Evolutionary conservation across 2,888 invertebrate species (phyloP).

Genomic region (Tachina lurida): DNA sequence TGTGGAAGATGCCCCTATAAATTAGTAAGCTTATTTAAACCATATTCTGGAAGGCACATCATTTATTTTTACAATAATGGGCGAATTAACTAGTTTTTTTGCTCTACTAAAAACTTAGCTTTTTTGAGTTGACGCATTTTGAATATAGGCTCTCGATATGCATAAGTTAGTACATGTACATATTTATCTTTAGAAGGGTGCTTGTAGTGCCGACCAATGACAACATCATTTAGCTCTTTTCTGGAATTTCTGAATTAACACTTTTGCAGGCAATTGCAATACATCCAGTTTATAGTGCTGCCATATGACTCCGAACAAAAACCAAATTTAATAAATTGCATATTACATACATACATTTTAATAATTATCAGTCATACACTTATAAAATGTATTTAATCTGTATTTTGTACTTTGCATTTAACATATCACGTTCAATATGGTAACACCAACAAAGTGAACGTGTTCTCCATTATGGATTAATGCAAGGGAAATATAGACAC

Average conservation of each 20-base stretch:
- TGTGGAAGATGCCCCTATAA: too few relatives aligned
- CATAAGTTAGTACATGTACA: too few relatives aligned
- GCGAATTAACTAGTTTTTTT: too few relatives aligned
- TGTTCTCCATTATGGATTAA: slow-evolving; percentile 11
- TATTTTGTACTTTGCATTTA: not conserved
- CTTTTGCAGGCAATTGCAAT: not conserved
- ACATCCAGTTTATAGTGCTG: slow-evolving; percentile 15
- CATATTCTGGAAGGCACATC: too few relatives aligned
- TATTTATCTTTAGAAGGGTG: not conserved
- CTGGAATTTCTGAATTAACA: slow-evolving; percentile 32
- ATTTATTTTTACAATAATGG: too few relatives aligned
- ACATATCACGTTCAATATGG: slow-evolving; percentile 24
- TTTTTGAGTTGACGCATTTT: too few relatives aligned
- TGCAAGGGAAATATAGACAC: slow-evolving; percentile 4
- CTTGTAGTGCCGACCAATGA: not conserved
- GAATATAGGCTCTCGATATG: too few relatives aligned
- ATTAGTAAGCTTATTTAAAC: too few relatives aligned
- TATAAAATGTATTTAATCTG: too few relatives aligned
- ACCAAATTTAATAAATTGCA: not conserved
- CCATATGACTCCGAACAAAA: slow-evolving; percentile 19
- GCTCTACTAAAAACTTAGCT: too few relatives aligned
- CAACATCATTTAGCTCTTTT: not conserved
- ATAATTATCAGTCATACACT: too few relatives aligned
- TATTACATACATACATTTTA: not conserved
- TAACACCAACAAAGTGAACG: slow-evolving; percentile 29